phyloP scores from a whole-genome alignment of 2,113 vertebrate genomes.

The Apodemus speciosus region DNA sequence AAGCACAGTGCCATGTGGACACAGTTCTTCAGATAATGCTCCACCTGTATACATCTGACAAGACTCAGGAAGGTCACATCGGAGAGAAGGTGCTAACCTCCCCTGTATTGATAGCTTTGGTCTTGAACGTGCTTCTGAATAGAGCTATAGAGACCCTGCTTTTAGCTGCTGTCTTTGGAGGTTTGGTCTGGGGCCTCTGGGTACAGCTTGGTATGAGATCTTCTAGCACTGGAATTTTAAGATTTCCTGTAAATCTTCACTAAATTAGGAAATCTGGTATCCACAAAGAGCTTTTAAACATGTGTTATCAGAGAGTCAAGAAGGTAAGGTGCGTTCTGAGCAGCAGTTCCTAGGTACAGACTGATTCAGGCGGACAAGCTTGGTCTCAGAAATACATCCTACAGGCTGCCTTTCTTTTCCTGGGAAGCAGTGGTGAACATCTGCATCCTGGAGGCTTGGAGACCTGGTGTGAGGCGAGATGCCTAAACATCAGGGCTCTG shows the following conservation, averaged over 20 bases:
- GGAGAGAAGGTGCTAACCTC: not conserved
- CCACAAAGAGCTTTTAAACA: not conserved
- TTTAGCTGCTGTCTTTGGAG: not conserved
- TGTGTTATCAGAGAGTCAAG: not conserved
- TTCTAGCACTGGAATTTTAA: conserved; percentile 1
- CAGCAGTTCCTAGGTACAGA: not conserved
- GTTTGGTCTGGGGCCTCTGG: not conserved
- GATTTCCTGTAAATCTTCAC: not conserved
- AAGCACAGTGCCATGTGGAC: not conserved
- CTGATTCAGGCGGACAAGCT: not conserved
- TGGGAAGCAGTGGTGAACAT: not conserved
- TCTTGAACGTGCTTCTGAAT: not conserved
- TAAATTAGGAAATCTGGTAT: not conserved
- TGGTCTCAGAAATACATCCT: not conserved
- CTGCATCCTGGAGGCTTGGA: not conserved
- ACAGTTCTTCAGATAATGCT: not conserved
- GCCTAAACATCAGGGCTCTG: not conserved
- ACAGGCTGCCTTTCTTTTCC: not conserved
- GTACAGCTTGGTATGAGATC: not conserved
- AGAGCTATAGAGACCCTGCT: not conserved
- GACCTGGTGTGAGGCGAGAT: not conserved
- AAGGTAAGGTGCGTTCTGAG: not conserved
- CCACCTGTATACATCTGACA: not conserved
- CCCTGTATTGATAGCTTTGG: not conserved
- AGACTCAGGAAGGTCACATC: not conserved